phyloP scores from a whole-genome alignment of 2,888 invertebrate genomes.

The Eledone cirrhosa region DNA sequence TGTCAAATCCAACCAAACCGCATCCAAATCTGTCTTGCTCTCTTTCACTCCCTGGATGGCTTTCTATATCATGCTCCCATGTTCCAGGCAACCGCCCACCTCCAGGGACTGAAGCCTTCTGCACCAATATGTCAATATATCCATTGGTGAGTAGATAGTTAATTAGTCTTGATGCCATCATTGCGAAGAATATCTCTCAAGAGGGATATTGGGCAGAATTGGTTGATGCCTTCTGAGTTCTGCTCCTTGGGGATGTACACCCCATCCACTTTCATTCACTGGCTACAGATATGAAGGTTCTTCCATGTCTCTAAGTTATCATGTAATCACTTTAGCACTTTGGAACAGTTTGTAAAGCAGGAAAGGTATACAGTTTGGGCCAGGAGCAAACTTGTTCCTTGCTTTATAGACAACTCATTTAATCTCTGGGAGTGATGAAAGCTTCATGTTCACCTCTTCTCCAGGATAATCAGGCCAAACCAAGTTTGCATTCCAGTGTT shows the following conservation, averaged over 20 bases:
- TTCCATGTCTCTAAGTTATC: neutral
- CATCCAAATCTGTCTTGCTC: too few relatives aligned
- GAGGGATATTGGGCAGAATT: slow-evolving; percentile 31
- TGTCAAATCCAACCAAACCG: too few relatives aligned
- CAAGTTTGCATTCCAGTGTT: neutral
- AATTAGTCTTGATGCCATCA: slow-evolving; percentile 19
- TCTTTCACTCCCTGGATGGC: neutral
- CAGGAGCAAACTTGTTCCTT: neutral
- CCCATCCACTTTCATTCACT: slow-evolving; percentile 30
- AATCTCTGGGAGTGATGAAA: neutral
- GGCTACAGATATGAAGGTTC: neutral
- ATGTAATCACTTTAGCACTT: neutral
- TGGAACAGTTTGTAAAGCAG: too few relatives aligned
- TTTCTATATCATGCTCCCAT: neutral
- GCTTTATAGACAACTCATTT: neutral
- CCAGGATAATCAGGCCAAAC: neutral
- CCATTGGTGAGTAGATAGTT: slow-evolving; percentile 30
- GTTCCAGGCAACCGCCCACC: slow-evolving; percentile 35
- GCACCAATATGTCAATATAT: slow-evolving; percentile 35
- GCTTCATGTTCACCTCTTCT: neutral
- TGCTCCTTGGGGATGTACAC: slow-evolving; percentile 33
- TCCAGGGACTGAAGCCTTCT: slow-evolving; percentile 36
- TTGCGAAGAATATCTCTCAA: slow-evolving; percentile 35
- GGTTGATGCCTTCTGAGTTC: slow-evolving; percentile 29
- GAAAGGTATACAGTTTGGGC: neutral